Evolutionary conservation across 2,888 invertebrate species (phyloP).

Genomic region (Mythimna pallens): DNA sequence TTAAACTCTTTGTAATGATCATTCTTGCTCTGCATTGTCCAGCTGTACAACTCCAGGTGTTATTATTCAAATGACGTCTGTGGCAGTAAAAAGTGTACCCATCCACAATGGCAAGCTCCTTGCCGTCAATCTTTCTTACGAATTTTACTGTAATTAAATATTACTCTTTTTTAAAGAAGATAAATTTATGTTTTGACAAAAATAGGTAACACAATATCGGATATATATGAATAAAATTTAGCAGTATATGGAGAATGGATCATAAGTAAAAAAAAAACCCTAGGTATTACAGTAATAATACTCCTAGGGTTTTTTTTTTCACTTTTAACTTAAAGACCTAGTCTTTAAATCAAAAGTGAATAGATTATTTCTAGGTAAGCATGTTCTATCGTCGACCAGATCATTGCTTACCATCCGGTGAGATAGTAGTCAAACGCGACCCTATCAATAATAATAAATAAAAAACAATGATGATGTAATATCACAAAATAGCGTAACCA

Average conservation of each 20-base stretch:
- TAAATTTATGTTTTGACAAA: no score
- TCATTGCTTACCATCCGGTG: no score
- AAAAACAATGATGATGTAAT: neutral
- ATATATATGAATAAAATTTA: neutral
- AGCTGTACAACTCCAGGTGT: conserved; percentile 13
- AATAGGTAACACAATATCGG: neutral
- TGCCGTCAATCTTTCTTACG: conserved; percentile 50
- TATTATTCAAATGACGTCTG: neutral
- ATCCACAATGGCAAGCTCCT: conserved; percentile 56
- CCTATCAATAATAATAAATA: no score
- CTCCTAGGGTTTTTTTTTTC: no score
- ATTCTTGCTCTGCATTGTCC: conserved; percentile 16
- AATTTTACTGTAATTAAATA: conserved; percentile 57
- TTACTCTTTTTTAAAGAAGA: no score
- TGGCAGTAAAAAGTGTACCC: conserved; percentile 57
- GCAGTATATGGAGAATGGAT: neutral
- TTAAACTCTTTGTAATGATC: neutral
- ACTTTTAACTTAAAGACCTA: no score
- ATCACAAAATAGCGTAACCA: neutral
- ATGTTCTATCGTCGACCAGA: no score
- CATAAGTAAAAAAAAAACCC: neutral
- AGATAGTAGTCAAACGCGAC: no score
- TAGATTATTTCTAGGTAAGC: no score
- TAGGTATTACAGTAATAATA: no score
- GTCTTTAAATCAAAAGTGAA: no score